phyloP scores from a whole-genome alignment of 2,888 invertebrate species.

The Trisateles emortualis region DNA sequence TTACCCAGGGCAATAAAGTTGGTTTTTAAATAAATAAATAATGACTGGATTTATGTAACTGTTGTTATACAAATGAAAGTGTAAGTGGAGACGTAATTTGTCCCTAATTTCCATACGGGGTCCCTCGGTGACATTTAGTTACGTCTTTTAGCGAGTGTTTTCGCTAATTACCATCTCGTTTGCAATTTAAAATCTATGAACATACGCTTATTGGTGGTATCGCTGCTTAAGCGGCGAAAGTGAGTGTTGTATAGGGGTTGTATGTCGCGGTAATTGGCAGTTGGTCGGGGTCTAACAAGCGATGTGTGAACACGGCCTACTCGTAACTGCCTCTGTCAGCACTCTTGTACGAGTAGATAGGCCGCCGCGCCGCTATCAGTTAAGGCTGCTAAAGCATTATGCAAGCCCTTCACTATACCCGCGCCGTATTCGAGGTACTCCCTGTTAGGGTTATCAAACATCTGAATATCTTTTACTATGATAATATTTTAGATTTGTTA shows the following conservation, averaged over 20 bases:
- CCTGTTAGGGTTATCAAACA: background rate
- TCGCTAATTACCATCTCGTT: constrained; percentile 86
- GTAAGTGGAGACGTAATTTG: constrained; percentile 81
- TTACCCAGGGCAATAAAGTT: constrained; percentile 64
- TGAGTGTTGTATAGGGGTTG: constrained; percentile 67
- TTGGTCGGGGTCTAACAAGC: constrained; percentile 61
- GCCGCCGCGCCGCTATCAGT: constrained; percentile 41
- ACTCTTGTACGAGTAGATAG: constrained; percentile 41
- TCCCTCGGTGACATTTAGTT: constrained; percentile 73
- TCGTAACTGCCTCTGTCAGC: constrained; percentile 56
- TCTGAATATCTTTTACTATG: background rate
- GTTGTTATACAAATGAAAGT: constrained; percentile 78
- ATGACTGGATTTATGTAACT: constrained; percentile 74
- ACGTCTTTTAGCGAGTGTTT: constrained; percentile 77
- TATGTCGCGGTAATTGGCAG: constrained; percentile 76
- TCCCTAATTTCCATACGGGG: constrained; percentile 84
- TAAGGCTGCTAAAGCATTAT: constrained; percentile 55
- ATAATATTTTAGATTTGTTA: background rate
- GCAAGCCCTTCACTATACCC: constrained; percentile 58
- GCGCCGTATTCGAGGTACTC: constrained; percentile 1
- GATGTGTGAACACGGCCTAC: constrained; percentile 65
- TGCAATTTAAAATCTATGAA: constrained; percentile 80
- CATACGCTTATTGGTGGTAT: constrained; percentile 53
- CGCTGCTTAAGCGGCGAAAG: constrained; percentile 67
- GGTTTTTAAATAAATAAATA: constrained; percentile 77